Evolutionary conservation across 1,140 invertebrate genomes (phyloP).

Genomic region (Vanessa atalanta): DNA sequence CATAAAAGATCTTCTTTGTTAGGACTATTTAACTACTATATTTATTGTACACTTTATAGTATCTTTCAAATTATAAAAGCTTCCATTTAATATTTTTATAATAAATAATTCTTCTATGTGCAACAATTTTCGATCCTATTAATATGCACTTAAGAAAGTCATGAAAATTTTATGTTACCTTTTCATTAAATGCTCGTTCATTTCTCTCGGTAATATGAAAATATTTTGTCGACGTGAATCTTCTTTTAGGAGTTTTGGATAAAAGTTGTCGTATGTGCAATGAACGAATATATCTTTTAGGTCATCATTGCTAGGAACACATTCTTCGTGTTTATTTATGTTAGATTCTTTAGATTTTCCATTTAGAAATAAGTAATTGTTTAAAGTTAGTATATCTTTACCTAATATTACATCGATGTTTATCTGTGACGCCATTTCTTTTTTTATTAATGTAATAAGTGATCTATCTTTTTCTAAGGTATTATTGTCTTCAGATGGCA

Average conservation of each 20-base stretch:
- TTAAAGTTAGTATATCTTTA: constrained; percentile 27
- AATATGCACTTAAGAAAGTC: background rate
- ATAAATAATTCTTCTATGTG: no score
- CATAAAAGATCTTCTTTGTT: no score
- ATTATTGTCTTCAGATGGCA: background rate
- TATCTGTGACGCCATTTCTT: constrained; percentile 46
- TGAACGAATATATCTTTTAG: background rate
- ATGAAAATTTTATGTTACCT: background rate
- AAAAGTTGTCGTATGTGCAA: background rate
- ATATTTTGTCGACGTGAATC: background rate
- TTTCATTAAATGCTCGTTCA: background rate
- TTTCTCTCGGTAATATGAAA: background rate
- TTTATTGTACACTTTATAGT: no score
- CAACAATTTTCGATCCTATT: background rate
- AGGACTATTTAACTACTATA: no score
- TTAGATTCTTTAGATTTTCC: constrained; percentile 12
- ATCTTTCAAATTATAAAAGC: no score
- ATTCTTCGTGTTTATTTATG: background rate
- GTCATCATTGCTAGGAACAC: background rate
- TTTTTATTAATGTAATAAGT: constrained; percentile 14
- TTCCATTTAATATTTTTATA: no score
- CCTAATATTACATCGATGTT: constrained; percentile 42
- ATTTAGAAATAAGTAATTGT: constrained; percentile 3
- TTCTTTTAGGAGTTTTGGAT: background rate
- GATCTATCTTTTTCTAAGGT: background rate